phyloP scores from a whole-genome alignment of 2,113 vertebrate genomes.

The Silurus asotus region DNA sequence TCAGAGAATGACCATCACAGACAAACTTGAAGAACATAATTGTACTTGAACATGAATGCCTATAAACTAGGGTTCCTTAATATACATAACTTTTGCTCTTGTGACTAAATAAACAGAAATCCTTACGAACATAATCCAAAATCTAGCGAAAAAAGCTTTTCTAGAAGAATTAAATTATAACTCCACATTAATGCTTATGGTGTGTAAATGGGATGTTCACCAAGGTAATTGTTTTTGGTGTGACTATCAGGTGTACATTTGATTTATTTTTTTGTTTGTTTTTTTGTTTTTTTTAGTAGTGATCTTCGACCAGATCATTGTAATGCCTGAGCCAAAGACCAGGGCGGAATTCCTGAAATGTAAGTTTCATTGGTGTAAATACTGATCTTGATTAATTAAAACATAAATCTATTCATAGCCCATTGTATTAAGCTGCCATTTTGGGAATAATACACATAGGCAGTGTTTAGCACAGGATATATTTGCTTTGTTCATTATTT shows the following conservation, averaged over 20 bases:
- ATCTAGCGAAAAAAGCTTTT: neutral
- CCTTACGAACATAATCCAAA: neutral
- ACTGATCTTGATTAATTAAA: neutral
- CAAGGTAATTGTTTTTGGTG: neutral
- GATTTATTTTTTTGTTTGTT: no score
- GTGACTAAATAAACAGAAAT: neutral
- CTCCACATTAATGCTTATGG: neutral
- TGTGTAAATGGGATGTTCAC: neutral
- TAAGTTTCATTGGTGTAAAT: conserved; percentile 35
- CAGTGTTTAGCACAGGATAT: neutral
- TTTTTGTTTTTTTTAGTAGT: neutral
- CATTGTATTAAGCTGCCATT: neutral
- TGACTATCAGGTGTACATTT: neutral
- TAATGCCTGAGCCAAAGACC: conserved; percentile 36
- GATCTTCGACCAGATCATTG: neutral
- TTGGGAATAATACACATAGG: neutral
- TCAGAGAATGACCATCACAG: neutral
- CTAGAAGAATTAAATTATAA: neutral
- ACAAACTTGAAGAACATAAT: neutral
- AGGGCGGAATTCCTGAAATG: conserved; percentile 48
- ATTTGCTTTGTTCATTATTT: no score
- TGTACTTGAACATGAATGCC: neutral
- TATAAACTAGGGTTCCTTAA: neutral
- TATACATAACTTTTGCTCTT: neutral
- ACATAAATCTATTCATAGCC: neutral